phyloP scores from a whole-genome alignment of 2,113 vertebrate genomes.

The Phylloscopus trochiloides region DNA sequence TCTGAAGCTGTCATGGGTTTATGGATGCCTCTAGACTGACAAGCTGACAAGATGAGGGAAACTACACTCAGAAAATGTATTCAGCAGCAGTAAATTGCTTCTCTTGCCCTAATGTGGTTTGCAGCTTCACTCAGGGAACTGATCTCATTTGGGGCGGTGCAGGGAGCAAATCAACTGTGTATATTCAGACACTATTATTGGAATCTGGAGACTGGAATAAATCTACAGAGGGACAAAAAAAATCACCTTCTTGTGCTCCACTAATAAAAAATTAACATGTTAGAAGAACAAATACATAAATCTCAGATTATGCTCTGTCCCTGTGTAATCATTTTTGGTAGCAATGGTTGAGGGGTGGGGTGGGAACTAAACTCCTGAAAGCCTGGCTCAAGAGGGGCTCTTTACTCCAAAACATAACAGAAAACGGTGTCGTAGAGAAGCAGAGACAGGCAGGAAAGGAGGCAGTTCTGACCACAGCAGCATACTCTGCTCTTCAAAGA shows the following conservation, averaged over 20 bases:
- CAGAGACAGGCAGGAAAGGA: neutral
- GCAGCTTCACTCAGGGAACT: neutral
- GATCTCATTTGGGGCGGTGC: neutral
- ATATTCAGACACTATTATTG: neutral
- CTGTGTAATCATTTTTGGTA: neutral
- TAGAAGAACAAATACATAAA: neutral
- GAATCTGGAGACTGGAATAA: neutral
- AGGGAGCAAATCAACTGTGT: neutral
- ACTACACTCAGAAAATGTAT: neutral
- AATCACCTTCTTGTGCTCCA: neutral
- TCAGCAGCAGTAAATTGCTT: slow-evolving; percentile 22
- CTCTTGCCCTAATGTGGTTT: neutral
- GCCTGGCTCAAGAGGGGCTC: neutral
- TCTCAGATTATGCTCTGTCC: neutral
- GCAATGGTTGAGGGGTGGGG: neutral
- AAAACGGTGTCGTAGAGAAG: accelerated
- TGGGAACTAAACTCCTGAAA: neutral
- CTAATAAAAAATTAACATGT: neutral
- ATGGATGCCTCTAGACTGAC: slow-evolving; percentile 30
- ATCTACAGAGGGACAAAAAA: neutral
- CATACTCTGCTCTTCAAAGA: neutral
- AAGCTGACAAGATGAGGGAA: slow-evolving; percentile 13
- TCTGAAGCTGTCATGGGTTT: slow-evolving; percentile 9
- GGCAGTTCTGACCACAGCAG: neutral
- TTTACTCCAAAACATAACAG: neutral